Conservation (phyloP, 2,113 vertebrate genomes). For the Bufo bufo region DNA sequence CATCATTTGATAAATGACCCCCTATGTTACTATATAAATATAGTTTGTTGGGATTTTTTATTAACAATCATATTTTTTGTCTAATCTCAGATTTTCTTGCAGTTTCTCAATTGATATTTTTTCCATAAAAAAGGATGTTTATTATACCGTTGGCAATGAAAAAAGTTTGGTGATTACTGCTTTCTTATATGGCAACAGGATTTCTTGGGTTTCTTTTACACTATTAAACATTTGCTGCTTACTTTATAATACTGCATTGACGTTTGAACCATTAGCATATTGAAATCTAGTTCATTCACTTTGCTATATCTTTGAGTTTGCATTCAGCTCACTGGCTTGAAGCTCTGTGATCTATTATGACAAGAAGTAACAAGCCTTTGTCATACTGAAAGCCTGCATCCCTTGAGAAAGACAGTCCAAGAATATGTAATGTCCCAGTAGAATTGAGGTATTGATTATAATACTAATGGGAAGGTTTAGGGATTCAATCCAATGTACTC, state of each 20-base stretch:
- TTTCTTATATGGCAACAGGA: too few species aligned
- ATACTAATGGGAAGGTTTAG: constrained; percentile 18
- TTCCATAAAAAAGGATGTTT: too few species aligned
- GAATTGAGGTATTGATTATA: constrained; percentile 43
- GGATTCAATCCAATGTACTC: background rate
- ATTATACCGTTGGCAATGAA: too few species aligned
- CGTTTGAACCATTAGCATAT: background rate
- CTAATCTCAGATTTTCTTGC: too few species aligned
- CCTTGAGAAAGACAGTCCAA: constrained; percentile 9
- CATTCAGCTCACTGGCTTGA: constrained; percentile 9
- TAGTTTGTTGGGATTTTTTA: too few species aligned
- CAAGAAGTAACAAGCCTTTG: constrained; percentile 44
- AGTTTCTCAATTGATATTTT: too few species aligned
- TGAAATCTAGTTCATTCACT: background rate
- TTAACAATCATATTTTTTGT: too few species aligned
- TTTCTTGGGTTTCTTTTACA: background rate
- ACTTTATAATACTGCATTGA: background rate
- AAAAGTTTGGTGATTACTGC: too few species aligned
- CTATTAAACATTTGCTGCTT: background rate
- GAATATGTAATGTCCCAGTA: constrained; percentile 45
- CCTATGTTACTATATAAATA: too few species aligned
- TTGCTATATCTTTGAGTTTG: constrained; percentile 14
- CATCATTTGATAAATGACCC: too few species aligned
- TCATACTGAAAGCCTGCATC: constrained; percentile 17
- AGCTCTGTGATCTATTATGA: constrained; percentile 47